Evolutionary conservation across 2,113 vertebrate species (phyloP), one percentile per base, ranked within the genome.

Genomic region (Salvelinus alpinus): DNA sequence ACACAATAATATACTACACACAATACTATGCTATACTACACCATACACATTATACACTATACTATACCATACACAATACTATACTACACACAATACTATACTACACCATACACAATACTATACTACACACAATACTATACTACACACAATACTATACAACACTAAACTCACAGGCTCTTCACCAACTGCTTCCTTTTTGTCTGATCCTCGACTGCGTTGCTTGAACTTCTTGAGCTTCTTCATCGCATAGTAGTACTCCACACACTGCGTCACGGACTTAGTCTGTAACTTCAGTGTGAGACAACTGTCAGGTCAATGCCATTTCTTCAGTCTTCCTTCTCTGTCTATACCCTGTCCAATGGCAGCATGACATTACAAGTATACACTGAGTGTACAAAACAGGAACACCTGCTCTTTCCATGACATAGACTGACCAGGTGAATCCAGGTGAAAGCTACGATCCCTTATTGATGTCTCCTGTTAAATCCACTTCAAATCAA

Each of bases 201-300:
- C 72, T 29, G 34, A 27, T 18, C 24, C 59, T 74, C 64, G 59
- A 6, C 16, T 73, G 59, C 48, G 72, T 75, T 44, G 60, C 60
- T 87, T 85, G 71, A 93, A 92, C 71, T 85, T 91, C 22, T 90
- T 73, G 74, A 87, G 84, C 75, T 93, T 95, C 81, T 95, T 93
- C 91, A 92, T 92, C 78, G 75, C 85, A 60, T 95, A 95, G 74
- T 95, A 95, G 84, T 94, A 95, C 65, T 95, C 94, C 8, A 95
- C 90, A 71, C 94, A 95, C 81, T 95, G 94, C 51, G 90, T 75
- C 24, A 94, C 88, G 0, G 73, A 94, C 87, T 95, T 95, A 20
- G 85, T 89, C 84, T 92, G 91, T 68, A 95, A 83, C 94, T 95
- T 31, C 16, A 34, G 31, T 31, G 66, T 24, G 27, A 68, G 66